Evolutionary conservation across 2,888 invertebrate genomes (phyloP).

Genomic region (Latrodectus elegans): DNA sequence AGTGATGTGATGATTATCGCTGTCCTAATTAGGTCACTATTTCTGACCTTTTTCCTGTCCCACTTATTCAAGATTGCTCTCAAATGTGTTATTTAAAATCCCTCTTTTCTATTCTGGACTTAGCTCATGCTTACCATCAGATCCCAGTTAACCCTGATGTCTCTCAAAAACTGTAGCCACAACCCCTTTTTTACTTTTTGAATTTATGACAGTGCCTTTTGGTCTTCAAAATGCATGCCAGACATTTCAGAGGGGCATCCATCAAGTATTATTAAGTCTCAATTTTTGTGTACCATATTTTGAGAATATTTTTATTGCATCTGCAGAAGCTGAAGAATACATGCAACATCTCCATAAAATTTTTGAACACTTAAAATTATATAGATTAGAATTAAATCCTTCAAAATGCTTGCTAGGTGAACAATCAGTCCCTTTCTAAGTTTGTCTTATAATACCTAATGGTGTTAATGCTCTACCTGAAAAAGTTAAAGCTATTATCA

Average conservation of each 20-base stretch:
- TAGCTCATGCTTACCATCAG: not conserved
- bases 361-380: not conserved
- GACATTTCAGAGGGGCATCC: not conserved
- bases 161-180: not conserved
- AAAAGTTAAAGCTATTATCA: too few relatives aligned
- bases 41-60: not conserved
- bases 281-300: not conserved
- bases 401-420: too few relatives aligned
- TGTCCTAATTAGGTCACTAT: not conserved
- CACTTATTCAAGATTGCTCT: not conserved
- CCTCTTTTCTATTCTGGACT: not conserved
- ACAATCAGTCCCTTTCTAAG: too few relatives aligned
- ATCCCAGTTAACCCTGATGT: not conserved
- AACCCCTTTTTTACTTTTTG: not conserved
- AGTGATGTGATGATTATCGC: not conserved
- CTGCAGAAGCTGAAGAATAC: not conserved
- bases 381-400: too few relatives aligned
- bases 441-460: too few relatives aligned
- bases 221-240: not conserved
- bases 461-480: too few relatives aligned
- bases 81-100: not conserved
- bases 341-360: not conserved
- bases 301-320: not conserved
- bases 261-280: not conserved
- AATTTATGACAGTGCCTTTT: not conserved